Conservation (phyloP, 2,797 vertebrate genomes). For the Sylvilagus floridanus region DNA sequence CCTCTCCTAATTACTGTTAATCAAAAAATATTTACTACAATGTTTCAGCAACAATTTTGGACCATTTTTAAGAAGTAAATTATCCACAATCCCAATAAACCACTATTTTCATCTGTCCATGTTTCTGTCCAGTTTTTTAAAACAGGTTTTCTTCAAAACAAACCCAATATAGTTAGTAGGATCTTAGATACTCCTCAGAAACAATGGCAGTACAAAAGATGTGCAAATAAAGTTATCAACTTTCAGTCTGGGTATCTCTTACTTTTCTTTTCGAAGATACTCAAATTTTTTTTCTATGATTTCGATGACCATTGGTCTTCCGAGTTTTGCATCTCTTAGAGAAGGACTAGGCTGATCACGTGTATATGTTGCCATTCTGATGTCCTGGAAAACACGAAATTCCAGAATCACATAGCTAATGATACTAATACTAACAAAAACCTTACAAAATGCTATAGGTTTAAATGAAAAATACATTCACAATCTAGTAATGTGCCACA, state of each 20-base stretch:
- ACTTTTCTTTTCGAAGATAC: conserved; percentile 74
- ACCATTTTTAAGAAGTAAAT: conserved; percentile 35
- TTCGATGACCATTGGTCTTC: conserved; percentile 65
- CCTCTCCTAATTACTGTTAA: conserved; percentile 62
- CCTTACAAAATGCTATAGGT: conserved; percentile 44
- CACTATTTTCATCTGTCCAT: conserved; percentile 18
- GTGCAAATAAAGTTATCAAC: background rate
- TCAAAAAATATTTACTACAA: conserved; percentile 46
- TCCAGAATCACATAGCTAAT: conserved; percentile 50
- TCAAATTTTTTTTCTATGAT: conserved; percentile 73
- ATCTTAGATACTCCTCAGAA: conserved; percentile 39
- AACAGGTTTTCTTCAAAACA: conserved; percentile 30
- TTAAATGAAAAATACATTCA: conserved; percentile 50
- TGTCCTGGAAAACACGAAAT: conserved; percentile 78
- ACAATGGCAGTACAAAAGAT: conserved; percentile 21
- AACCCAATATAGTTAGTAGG: conserved; percentile 37
- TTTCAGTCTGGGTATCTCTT: conserved; percentile 63
- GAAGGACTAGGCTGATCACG: conserved; percentile 42
- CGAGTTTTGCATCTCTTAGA: conserved; percentile 65
- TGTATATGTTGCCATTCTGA: conserved; percentile 52
- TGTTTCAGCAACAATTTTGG: conserved; percentile 25
- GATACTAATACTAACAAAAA: conserved; percentile 38
- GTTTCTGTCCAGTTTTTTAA: conserved; percentile 10
- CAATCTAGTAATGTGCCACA: background rate
- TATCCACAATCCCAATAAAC: conserved; percentile 10